Base-by-base conservation (phyloP, 2,888 invertebrate genomes). In the Zhengitettix transpicula region DNA sequence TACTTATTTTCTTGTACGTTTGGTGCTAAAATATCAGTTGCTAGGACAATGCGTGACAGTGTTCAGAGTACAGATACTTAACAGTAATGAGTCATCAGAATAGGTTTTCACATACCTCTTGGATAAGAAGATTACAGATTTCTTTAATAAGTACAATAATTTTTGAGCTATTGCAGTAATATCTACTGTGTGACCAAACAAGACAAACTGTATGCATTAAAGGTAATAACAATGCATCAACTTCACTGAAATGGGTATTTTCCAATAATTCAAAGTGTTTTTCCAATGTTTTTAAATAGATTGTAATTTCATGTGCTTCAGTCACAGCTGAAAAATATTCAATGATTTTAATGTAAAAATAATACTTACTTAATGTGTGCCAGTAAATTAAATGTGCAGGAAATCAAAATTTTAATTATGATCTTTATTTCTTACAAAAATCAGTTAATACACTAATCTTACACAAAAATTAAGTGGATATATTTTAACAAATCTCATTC, bases 141-240 rank as follows among this genome's bases (percentile, higher is more conserved):
- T 90, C 84, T 65, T 83, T 81, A 11, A 95, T 77, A 1, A 95
- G 75, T 1, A 86, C 83, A 68, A 84, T 78, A 68, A 85, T 81
- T 63, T 81, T 68, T 66, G 73, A 75, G 68, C 76, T 74, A n/a
- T 73, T 72, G 69, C 86, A 83, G 69, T 83, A 90, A 69, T 88
- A 87, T 67, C 81, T 78, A 0, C 91, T 93, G 70, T 87, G 84
- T 0, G 86, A 83, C 94, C 95, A 96, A 16, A 91, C 75, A 10
- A 94, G 74, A 40, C 89, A 89, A 8, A 93, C 78, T 56, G 83
- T 83, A 66, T 94, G 89, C 66, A 93, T 75, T 72, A 94, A 75
- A 1, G 86, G 83, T 58, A 83, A 77, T 7, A 89, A 76, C 11
- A 78, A 72, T 0, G 67, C 58, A 60, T 77, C 77, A 1, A 81